Evolutionary conservation across 1,140 invertebrate genomes (phyloP), one percentile per base, ranked within the genome.

Genomic region (Drosophila sproati): DNA sequence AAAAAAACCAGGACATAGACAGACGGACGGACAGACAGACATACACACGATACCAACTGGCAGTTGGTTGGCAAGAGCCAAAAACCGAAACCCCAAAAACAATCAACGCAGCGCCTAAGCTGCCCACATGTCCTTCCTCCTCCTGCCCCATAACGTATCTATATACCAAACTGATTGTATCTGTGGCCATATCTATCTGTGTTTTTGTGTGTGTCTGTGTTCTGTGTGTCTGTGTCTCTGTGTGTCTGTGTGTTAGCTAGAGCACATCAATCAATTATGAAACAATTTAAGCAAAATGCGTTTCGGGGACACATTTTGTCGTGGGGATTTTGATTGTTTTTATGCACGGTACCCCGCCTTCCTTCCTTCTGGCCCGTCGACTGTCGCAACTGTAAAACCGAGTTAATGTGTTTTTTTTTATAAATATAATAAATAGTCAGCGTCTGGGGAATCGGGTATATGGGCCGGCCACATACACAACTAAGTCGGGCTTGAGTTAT

Each of bases 251-350:
- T 70, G 41, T 45, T 50, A 59, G 43, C 5, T 43, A 51, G 10
- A 77, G 69, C 52, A 77, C 78, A 89, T 89, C 85, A 89, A 89
- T 89, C 85, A 89, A 89, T 89, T 89, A 89, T 89, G 85, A 79
- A 89, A 76, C 85, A 85, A 89, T 89, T 89, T 89, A 82, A 85
- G 62, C 75, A 88, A 56, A 88, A 71, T 78, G 73, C 72, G 63
- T 73, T 73, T 66, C 67, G 12, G 48, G 45, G 61, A 43, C 60
- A 55, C 62, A 56, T 73, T 67, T 68, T 56, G 43, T 69, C 54
- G 71, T 63, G 31, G 50, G 61, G 39, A 66, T 74, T 78, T 61
- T 80, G 77, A 75, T 82, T 74, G 79, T 89, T 83, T 73, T 87
- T 66, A 39, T 75, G 73, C 37, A 47, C n/a, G 8, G 20, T 20